phyloP scores from a whole-genome alignment of 1,140 invertebrate species.

The Chymomyza costata region DNA sequence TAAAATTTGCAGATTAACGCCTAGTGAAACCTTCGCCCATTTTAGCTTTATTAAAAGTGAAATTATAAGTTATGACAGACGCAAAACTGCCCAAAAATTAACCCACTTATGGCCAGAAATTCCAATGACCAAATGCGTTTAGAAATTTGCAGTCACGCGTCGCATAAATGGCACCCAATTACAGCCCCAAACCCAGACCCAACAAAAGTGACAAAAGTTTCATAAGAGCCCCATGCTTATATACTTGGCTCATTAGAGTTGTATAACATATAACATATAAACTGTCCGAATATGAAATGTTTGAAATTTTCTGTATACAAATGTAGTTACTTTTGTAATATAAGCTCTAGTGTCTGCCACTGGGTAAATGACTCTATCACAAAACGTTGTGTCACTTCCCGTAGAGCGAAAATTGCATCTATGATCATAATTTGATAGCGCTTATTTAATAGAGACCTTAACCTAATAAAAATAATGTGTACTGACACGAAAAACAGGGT shows the following conservation, averaged over 20 bases:
- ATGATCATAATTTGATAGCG: too few relatives aligned
- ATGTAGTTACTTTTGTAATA: too few relatives aligned
- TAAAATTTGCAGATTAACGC: neutral
- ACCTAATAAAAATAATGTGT: too few relatives aligned
- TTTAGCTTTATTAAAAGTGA: conserved; percentile 53
- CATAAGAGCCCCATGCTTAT: conserved; percentile 34
- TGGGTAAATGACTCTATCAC: too few relatives aligned
- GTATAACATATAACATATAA: too few relatives aligned
- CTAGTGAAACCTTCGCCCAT: neutral
- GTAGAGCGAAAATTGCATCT: too few relatives aligned
- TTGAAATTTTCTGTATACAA: too few relatives aligned
- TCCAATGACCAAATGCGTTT: conserved; percentile 64
- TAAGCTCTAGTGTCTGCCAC: too few relatives aligned
- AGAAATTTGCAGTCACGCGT: conserved; percentile 53
- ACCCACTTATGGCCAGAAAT: conserved; percentile 54
- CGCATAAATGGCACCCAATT: conserved; percentile 56
- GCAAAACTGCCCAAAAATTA: conserved; percentile 37
- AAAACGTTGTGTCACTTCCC: too few relatives aligned
- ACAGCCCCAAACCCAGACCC: conserved; percentile 4
- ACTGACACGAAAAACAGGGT: too few relatives aligned
- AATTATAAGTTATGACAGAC: conserved; percentile 54
- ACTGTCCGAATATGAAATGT: too few relatives aligned
- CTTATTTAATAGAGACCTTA: too few relatives aligned
- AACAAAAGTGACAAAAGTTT: conserved; percentile 26
- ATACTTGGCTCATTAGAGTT: conserved; percentile 32